These are phyloP conservation scores for Hylomyscus alleni DNA, from an alignment of 2,797 vertebrate species.

Conservation along the genomic window DNA sequence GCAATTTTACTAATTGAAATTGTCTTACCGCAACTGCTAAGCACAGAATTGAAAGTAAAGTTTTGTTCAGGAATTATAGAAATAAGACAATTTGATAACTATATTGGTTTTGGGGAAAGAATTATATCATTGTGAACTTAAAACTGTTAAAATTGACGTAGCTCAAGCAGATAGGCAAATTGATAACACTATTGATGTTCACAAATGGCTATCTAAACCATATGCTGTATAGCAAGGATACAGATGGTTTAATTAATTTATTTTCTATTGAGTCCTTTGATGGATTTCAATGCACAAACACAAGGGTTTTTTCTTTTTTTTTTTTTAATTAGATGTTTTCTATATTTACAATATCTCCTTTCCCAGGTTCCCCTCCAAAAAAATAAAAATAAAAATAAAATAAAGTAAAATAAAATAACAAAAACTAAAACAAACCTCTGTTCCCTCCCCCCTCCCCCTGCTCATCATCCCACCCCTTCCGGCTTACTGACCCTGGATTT, in stretches of 20 bases:
- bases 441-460: no score
- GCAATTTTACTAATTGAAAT: constrained; percentile 24
- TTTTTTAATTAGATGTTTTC: no score
- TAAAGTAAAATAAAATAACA: no score
- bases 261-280: constrained; percentile 30
- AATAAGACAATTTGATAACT: constrained; percentile 35
- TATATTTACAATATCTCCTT: no score
- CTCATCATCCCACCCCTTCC: no score
- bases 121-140: constrained; percentile 28
- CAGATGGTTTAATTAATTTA: constrained; percentile 24
- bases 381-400: no score
- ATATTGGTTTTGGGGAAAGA: background rate
- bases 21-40: background rate
- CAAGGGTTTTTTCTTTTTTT: background rate
- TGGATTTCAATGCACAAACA: constrained; percentile 27
- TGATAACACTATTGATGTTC: background rate
- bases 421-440: no score
- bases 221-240: background rate
- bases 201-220: background rate
- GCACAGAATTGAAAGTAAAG: constrained; percentile 22
- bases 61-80: constrained; percentile 33
- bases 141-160: background rate
- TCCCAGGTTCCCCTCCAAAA: no score
- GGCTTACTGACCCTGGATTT: no score
- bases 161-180: background rate